Evolutionary conservation across 2,797 vertebrate species (phyloP).

Genomic region (Etheostoma nigrum): DNA sequence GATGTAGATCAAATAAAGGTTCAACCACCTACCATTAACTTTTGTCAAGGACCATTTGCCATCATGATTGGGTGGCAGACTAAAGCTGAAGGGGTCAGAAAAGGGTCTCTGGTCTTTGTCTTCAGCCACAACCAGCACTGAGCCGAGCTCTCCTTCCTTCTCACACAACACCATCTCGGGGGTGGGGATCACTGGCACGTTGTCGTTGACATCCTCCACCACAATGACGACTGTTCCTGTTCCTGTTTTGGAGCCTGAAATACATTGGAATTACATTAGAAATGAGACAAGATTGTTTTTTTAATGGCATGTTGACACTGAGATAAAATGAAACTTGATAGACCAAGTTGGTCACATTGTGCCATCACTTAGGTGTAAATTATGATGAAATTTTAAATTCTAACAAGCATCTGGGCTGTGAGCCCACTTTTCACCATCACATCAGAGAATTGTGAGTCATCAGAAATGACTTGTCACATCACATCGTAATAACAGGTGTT

Average conservation of each 20-base stretch:
- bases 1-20: background rate
- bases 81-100: slow-evolving; percentile 85
- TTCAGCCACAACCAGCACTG: slow-evolving; percentile 72
- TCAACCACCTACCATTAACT: slow-evolving; percentile 81
- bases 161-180: slow-evolving; percentile 82
- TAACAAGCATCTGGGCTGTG: background rate
- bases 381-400: background rate
- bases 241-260: slow-evolving; percentile 87
- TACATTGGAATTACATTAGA: slow-evolving; percentile 13
- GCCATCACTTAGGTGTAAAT: background rate
- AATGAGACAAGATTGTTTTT: background rate
- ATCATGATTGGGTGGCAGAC: slow-evolving; percentile 37
- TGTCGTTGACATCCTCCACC: slow-evolving; percentile 88
- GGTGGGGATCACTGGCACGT: slow-evolving; percentile 76
- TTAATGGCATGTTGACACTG: background rate
- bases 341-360: background rate
- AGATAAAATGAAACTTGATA: background rate
- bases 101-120: slow-evolving; percentile 83
- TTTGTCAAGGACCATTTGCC: slow-evolving; percentile 76
- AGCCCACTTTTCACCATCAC: background rate
- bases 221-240: slow-evolving; percentile 88
- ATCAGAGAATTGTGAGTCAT: slow-evolving; percentile 27
- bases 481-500: slow-evolving; percentile 22
- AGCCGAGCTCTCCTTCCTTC: slow-evolving; percentile 69
- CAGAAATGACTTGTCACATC: background rate